Conservation (phyloP, 2,113 vertebrate species). For the Ctenomys sociabilis region DNA sequence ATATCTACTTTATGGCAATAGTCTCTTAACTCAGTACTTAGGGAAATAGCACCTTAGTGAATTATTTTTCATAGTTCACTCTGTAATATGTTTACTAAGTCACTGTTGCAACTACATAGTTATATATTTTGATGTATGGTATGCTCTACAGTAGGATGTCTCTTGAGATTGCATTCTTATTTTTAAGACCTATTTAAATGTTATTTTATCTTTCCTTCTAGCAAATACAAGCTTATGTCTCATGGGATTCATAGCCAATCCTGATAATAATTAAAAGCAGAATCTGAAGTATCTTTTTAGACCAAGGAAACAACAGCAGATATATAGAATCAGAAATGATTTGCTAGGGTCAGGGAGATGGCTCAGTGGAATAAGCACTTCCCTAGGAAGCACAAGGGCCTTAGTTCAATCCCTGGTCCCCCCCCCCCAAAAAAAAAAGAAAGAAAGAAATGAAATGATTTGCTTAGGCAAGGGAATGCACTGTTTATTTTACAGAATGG, state of each 20-base stretch:
- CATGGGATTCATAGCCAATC: conserved; percentile 74
- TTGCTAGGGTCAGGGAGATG: too few relatives aligned
- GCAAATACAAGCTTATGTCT: conserved; percentile 81
- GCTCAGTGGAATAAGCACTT: too few relatives aligned
- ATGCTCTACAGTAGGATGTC: conserved; percentile 78
- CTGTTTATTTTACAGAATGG: conserved; percentile 67
- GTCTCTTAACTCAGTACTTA: conserved; percentile 83
- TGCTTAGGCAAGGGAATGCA: conserved; percentile 56
- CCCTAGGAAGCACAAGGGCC: too few relatives aligned
- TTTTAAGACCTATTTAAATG: conserved; percentile 85
- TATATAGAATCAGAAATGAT: conserved; percentile 60
- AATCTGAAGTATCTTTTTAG: conserved; percentile 74
- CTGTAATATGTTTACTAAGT: conserved; percentile 86
- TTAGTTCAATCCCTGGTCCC: too few relatives aligned
- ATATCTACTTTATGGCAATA: conserved; percentile 82
- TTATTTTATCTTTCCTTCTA: conserved; percentile 81
- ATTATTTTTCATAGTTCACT: conserved; percentile 87
- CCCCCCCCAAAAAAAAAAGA: too few relatives aligned
- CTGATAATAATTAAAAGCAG: conserved; percentile 80
- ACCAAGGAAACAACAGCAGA: conserved; percentile 56
- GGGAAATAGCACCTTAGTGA: conserved; percentile 84
- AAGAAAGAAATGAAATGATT: too few relatives aligned
- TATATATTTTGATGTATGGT: conserved; percentile 85
- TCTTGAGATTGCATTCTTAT: conserved; percentile 84
- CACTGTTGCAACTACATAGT: conserved; percentile 82